Evolutionary conservation across 1,140 invertebrate species (phyloP).

Genomic region (Drosophila micromelanica): DNA sequence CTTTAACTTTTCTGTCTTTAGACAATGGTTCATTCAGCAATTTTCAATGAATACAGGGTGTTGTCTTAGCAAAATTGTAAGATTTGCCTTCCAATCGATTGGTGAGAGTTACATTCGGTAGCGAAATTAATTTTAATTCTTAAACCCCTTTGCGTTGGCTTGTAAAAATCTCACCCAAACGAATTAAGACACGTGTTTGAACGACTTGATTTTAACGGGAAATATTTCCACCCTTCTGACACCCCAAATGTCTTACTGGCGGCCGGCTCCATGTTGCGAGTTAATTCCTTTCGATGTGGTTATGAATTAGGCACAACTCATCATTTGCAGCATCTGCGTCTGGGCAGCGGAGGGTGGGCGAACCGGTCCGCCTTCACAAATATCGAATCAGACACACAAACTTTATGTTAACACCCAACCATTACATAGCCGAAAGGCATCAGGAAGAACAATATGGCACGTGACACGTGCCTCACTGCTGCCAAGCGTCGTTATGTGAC

Average conservation of each 20-base stretch:
- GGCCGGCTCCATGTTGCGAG: constrained; percentile 63
- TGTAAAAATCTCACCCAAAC: constrained; percentile 68
- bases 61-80: neutral
- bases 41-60: too few species aligned
- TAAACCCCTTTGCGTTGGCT: constrained; percentile 54
- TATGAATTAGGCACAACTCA: constrained; percentile 83
- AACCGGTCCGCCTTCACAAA: constrained; percentile 38
- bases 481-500: constrained; percentile 40
- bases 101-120: constrained; percentile 35
- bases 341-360: constrained; percentile 35
- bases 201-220: constrained; percentile 55
- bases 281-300: constrained; percentile 81
- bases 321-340: constrained; percentile 78
- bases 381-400: constrained; percentile 67
- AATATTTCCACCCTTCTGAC: constrained; percentile 43
- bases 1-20: too few species aligned
- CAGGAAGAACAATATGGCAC: constrained; percentile 69
- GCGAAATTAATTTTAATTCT: constrained; percentile 55
- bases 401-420: constrained; percentile 71
- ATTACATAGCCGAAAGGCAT: constrained; percentile 44
- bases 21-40: too few species aligned
- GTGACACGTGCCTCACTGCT: constrained; percentile 58
- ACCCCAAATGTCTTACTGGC: constrained; percentile 28
- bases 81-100: constrained; percentile 31
- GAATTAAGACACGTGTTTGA: constrained; percentile 75